A percentile compares a stretch with the other conserved stretches of the same genome.
These are phyloP conservation scores for Mylabris sibirica DNA, from an alignment of 2,888 invertebrate species.

Conservation along the genomic window DNA sequence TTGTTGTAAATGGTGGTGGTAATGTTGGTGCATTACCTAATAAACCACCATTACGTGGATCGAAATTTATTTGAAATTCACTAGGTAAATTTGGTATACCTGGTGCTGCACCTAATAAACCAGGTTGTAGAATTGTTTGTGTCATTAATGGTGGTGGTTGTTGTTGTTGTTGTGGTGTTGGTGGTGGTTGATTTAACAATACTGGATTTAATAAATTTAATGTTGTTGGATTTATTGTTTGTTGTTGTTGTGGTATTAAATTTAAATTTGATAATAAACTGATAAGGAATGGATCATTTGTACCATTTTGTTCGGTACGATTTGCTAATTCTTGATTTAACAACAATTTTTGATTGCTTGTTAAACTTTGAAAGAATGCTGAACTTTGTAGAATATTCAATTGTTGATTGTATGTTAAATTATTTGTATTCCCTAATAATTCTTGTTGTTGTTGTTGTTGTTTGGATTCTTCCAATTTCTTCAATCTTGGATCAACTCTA, in stretches of 20 bases:
- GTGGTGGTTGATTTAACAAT: conserved; percentile 27
- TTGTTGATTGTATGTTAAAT: conserved; percentile 66
- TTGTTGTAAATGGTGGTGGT: background rate
- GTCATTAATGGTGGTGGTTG: conserved; percentile 56
- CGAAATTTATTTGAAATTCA: conserved; percentile 59
- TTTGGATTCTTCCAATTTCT: conserved; percentile 49
- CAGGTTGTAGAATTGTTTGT: conserved; percentile 62
- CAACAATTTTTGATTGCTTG: conserved; percentile 75
- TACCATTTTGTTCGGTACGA: conserved; percentile 65
- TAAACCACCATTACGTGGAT: conserved; percentile 54
- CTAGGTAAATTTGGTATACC: conserved; percentile 58
- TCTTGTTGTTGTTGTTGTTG: conserved; percentile 30
- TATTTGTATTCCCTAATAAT: conserved; percentile 44
- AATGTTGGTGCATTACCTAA: conserved; percentile 49
- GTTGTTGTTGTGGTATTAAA: conserved; percentile 50
- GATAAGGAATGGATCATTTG: conserved; percentile 68
- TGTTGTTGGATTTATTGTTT: conserved; percentile 55
- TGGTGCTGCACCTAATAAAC: conserved; percentile 64
- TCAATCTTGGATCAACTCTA: conserved; percentile 56
- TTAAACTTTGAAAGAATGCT: conserved; percentile 74
- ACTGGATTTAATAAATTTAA: conserved; percentile 53
- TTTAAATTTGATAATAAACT: conserved; percentile 71
- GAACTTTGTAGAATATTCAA: conserved; percentile 73
- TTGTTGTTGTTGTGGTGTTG: conserved; percentile 52
- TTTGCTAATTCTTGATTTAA: conserved; percentile 74